Base-by-base conservation (phyloP, 2,113 vertebrate species). In the Zosterops lateralis region DNA sequence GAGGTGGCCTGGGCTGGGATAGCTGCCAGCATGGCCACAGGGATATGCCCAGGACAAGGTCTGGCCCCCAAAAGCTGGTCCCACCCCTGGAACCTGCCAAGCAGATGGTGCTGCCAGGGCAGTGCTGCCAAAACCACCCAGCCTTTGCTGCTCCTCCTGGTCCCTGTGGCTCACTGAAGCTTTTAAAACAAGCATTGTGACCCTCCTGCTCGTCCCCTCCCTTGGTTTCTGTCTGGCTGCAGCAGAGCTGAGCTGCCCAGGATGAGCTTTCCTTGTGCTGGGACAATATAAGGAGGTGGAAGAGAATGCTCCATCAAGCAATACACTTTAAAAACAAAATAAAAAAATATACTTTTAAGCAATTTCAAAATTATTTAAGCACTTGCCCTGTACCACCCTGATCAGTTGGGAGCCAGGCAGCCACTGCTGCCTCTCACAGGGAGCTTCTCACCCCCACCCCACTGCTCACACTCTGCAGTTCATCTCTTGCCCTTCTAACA, bases 61-160 rank as follows among this genome's bases (percentile, higher is more conserved):
- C 57, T 10, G 15, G 36, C 1, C 47, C 24, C n/a, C 2, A 10
- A 9, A 1, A 34, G 47, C 29, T 1, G 21, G 14, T 90, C 22
- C 51, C 14, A 54, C 0, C 12, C 45, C 40, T 3, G 1, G 38
- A 71, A 42, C 17, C 16, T 67, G 48, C 71, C 61, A 34, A 26
- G 26, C 40, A 76, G 58, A 62, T 22, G 9, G 26, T 36, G 51
- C 53, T 82, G 48, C 47, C 7, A 8, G 40, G 17, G 62, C 48
- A 83, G 70, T 40, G 45, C 70, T 84, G 65, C 56, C 66, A 67
- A 88, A 79, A 44, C 34, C 82, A 54, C 6, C 29, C 72, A 61
- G 38, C 15, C 72, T 36, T 83, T 1, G 0, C 58, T 0, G 0
- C 14, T 83, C 74, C 34, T 92, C 47, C n/a, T 10, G 4, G 0